Conservation (phyloP, 2,797 vertebrate species). For the Dicrostonyx torquatus region DNA sequence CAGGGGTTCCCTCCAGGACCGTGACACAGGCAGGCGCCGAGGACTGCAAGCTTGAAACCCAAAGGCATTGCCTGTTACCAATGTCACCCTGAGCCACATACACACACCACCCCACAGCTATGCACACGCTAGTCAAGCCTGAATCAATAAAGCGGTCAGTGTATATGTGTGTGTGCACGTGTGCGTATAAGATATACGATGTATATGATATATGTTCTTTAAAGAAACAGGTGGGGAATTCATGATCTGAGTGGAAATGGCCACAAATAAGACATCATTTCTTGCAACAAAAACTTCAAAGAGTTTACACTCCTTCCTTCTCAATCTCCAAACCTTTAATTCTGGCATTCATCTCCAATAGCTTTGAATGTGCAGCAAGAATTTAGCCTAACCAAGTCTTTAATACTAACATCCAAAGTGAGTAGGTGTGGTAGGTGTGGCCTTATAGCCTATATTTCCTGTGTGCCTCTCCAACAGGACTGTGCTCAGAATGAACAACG, state of each 20-base stretch:
- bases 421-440: background rate
- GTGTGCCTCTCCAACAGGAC: background rate
- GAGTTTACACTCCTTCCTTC: background rate
- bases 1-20: slow-evolving; percentile 86
- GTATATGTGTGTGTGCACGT: background rate
- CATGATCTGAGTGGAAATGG: background rate
- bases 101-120: background rate
- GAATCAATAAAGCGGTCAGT: background rate
- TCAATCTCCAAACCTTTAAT: background rate
- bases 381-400: background rate
- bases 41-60: slow-evolving; percentile 89
- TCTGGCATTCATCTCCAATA: background rate
- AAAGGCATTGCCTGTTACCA: slow-evolving; percentile 43
- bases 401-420: background rate
- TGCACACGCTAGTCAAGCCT: background rate
- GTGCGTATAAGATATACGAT: background rate
- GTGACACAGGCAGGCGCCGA: slow-evolving; percentile 90
- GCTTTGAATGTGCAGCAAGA: background rate
- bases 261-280: background rate
- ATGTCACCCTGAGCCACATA: background rate
- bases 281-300: slow-evolving; percentile 1
- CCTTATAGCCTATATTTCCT: background rate
- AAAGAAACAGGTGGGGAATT: background rate
- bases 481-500: background rate
- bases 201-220: background rate